Conservation (phyloP, 2,888 invertebrate genomes). For the Drosophila lacicola region DNA sequence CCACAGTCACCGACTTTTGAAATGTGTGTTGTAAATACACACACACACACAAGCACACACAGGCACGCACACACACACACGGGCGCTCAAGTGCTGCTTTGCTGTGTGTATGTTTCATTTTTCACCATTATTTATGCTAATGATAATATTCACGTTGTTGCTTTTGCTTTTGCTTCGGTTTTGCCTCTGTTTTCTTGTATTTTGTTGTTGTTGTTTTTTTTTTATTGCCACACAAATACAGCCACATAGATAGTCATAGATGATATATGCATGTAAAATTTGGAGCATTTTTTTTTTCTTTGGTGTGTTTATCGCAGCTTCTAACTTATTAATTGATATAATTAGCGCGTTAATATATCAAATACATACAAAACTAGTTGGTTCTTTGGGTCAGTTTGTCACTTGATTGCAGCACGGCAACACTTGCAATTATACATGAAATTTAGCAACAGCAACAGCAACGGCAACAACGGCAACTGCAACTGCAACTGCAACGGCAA, state of each 20-base stretch:
- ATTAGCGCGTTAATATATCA: background rate
- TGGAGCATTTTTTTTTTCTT: constrained; percentile 10
- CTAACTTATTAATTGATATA: constrained; percentile 14
- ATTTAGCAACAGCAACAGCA: constrained; percentile 6
- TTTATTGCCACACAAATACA: constrained; percentile 38
- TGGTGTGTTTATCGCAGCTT: constrained; percentile 13
- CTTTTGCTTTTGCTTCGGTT: constrained; percentile 55
- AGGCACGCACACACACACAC: constrained; percentile 11
- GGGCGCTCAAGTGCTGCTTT: constrained; percentile 29
- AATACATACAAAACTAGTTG: background rate
- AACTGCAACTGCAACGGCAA: constrained; percentile 15
- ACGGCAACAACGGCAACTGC: constrained; percentile 9
- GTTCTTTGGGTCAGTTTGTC: background rate
- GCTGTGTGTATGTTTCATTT: constrained; percentile 53
- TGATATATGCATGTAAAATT: constrained; percentile 7
- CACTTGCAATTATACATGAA: constrained; percentile 13
- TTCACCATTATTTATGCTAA: constrained; percentile 75
- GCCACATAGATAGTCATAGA: constrained; percentile 2
- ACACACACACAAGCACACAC: constrained; percentile 27
- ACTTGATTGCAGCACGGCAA: constrained; percentile 1
- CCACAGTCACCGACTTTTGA: constrained; percentile 84
- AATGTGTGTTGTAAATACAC: constrained; percentile 77
- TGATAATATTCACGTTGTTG: constrained; percentile 60
- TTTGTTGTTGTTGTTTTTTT: constrained; percentile 15
- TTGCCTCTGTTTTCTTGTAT: constrained; percentile 45